Evolutionary conservation across 2,797 vertebrate species (phyloP), one percentile per base, ranked within the genome.

Genomic region (Austrolebias charrua): DNA sequence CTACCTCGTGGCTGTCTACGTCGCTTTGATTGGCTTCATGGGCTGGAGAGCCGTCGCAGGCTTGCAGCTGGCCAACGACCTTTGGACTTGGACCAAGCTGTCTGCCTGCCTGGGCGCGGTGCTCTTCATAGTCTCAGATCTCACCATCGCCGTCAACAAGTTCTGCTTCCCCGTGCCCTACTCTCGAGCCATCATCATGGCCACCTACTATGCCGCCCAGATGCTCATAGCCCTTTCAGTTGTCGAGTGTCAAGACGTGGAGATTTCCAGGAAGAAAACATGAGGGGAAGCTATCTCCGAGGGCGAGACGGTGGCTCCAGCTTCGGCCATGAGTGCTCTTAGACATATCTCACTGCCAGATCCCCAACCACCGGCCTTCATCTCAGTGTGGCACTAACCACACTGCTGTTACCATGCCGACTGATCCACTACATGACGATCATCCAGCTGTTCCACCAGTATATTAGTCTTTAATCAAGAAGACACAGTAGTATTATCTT

Each of bases 51-150:
- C 97, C 1, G 66, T 98, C 0, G 96, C 97, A 0, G 96, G 96
- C 12, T 80, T 98, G 63, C 95, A 92, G 90, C 90, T 97, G 50
- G 82, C 93, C 50, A 96, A 95, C 0, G 95, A 98, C 89, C 93
- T 96, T 73, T 99, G 97, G 97, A 98, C 96, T 11, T 99, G 97
- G 97, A 99, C 97, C 71, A 96, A 98, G 89, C 90, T 98, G 69
- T 98, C 95, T 0, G 96, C 95, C 35, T 96, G 96, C 81, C 85
- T 96, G 1, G 98, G 98, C 0, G 94, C 97, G 0, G 83, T 98
- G 83, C 94, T 99, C 31, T 99, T 99, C 87, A 97, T 99, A 75
- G 93, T 96, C 74, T 99, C 98, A 0, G 97, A 99, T 85, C 89
- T 99, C 86, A 97, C 94, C 88, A 94, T 99, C 1, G 97, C 96